phyloP scores from a whole-genome alignment of 2,888 invertebrate species.

The Dynastes tityus region DNA sequence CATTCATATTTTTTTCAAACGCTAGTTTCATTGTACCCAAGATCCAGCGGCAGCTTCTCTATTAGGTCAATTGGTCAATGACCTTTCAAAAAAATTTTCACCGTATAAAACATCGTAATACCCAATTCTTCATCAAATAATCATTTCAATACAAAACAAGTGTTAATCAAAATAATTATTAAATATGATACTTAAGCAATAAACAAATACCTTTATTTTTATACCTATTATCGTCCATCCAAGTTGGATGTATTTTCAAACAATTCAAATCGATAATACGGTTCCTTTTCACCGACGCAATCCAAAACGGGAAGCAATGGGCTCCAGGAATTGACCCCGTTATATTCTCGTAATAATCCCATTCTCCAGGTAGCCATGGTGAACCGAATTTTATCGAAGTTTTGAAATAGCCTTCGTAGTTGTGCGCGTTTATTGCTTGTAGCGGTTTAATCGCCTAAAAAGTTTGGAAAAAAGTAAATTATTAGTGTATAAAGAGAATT shows the following conservation, averaged over 20 bases:
- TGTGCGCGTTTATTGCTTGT: slow-evolving; percentile 50
- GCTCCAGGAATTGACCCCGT: slow-evolving; percentile 67
- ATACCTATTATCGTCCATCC: slow-evolving; percentile 83
- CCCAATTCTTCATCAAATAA: too few relatives aligned
- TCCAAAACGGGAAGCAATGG: slow-evolving; percentile 82
- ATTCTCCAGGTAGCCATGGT: slow-evolving; percentile 75
- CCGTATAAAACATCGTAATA: too few relatives aligned
- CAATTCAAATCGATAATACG: slow-evolving; percentile 79
- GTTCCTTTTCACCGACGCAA: slow-evolving; percentile 76
- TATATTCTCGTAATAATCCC: slow-evolving; percentile 71
- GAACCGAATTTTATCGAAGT: slow-evolving; percentile 75
- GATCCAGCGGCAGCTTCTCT: too few relatives aligned
- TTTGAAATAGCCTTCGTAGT: slow-evolving; percentile 71
- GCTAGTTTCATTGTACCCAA: too few relatives aligned
- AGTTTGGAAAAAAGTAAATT: neutral
- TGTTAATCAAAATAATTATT: neutral
- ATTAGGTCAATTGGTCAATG: too few relatives aligned
- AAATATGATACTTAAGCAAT: slow-evolving; percentile 44
- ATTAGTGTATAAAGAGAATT: slow-evolving; percentile 1
- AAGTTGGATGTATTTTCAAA: slow-evolving; percentile 86
- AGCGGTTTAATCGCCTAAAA: slow-evolving; percentile 36
- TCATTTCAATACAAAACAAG: slow-evolving; percentile 1
- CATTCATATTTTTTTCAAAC: too few relatives aligned
- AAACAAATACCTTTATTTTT: slow-evolving; percentile 65
- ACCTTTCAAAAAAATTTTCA: too few relatives aligned